Percentiles rank a stretch among this genome's conserved stretches.
phyloP scores from a whole-genome alignment of 2,113 vertebrate species.

The Clarias batrachus region DNA sequence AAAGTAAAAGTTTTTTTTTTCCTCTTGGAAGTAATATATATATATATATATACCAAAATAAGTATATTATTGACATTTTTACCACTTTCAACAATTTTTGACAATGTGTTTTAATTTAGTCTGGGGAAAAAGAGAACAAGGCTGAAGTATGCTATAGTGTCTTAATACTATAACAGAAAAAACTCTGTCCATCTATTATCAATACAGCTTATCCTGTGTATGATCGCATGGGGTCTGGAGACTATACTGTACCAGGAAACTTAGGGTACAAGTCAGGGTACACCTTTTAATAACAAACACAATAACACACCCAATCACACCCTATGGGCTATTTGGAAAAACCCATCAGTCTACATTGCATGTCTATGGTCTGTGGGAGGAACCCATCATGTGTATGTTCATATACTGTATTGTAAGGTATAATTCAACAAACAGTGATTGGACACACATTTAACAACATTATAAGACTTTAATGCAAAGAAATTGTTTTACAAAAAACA shows the following conservation, averaged over 20 bases:
- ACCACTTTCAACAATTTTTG: background rate
- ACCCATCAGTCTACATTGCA: too few relatives aligned
- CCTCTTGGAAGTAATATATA: background rate
- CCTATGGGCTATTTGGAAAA: too few relatives aligned
- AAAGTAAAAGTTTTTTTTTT: background rate
- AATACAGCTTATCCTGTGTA: too few relatives aligned
- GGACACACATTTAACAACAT: background rate
- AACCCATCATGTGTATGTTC: background rate
- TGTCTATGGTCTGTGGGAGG: too few relatives aligned
- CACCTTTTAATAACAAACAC: too few relatives aligned
- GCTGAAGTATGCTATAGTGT: background rate
- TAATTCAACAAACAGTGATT: background rate
- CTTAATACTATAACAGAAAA: background rate
- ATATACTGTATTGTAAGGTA: background rate
- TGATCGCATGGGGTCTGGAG: too few relatives aligned
- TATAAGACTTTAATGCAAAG: conserved; percentile 4
- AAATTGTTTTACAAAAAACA: background rate
- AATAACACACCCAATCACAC: too few relatives aligned
- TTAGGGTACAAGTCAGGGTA: too few relatives aligned
- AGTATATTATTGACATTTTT: background rate
- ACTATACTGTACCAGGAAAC: too few relatives aligned
- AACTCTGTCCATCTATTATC: too few relatives aligned
- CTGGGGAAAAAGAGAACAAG: background rate
- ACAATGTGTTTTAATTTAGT: background rate
- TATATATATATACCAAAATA: background rate